Conservation (phyloP, 2,888 invertebrate genomes). For the Dasypogon diadema region DNA sequence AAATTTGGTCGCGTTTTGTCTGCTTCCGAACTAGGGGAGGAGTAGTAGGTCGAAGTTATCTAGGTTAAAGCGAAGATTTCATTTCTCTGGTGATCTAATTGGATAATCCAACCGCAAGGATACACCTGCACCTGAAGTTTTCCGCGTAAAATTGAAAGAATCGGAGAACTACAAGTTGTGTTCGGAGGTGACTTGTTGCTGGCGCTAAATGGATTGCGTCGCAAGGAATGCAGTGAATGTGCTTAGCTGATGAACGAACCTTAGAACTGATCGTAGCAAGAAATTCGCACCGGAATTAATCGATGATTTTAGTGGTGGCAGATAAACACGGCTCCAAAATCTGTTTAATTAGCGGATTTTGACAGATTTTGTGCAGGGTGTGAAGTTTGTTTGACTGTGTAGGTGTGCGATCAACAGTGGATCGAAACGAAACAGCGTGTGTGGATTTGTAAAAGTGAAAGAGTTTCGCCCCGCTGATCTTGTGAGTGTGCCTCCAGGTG, state of each 20-base stretch:
- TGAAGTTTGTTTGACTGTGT: not conserved
- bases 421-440: too few relatives aligned
- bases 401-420: not conserved
- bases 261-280: too few relatives aligned
- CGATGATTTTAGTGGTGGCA: too few relatives aligned
- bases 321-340: too few relatives aligned
- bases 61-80: not conserved
- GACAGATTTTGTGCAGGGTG: too few relatives aligned
- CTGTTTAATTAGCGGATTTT: too few relatives aligned
- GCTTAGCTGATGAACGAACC: not conserved
- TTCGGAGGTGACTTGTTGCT: not conserved
- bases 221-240: not conserved
- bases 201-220: not conserved
- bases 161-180: too few relatives aligned
- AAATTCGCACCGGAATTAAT: too few relatives aligned
- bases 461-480: not conserved
- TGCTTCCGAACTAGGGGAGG: not conserved
- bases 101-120: too few relatives aligned
- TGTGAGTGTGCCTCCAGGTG: conserved; percentile 25
- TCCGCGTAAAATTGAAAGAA: too few relatives aligned
- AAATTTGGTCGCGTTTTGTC: conserved; percentile 41
- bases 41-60: not conserved
- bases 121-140: too few relatives aligned
- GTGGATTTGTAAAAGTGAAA: not conserved
- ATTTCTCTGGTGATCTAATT: not conserved